These are phyloP conservation scores for Muntiacus reevesi DNA, from an alignment of 2,113 vertebrate genomes.

Conservation along the genomic window DNA sequence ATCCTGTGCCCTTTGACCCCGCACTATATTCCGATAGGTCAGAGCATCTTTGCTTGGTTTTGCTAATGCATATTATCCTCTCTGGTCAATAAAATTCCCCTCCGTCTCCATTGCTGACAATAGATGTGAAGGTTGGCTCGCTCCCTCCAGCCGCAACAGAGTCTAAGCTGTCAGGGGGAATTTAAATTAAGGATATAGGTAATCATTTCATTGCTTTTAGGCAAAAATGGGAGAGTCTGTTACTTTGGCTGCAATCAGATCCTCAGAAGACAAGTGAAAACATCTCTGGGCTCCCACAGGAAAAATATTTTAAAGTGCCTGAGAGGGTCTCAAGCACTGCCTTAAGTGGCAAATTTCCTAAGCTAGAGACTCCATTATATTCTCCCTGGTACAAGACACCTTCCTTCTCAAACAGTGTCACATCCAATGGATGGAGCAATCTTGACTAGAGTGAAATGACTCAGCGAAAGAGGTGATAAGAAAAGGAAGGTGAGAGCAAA, in stretches of 20 bases:
- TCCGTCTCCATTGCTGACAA: slow-evolving; percentile 45
- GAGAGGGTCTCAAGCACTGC: not conserved
- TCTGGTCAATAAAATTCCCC: slow-evolving; percentile 72
- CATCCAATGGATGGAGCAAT: not conserved
- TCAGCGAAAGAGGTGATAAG: not conserved
- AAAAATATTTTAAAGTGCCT: slow-evolving; percentile 44
- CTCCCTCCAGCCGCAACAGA: slow-evolving; percentile 41
- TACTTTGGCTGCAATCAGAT: slow-evolving; percentile 39
- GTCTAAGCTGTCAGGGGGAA: slow-evolving; percentile 52
- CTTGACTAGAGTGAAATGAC: not conserved
- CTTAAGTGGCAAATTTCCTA: slow-evolving; percentile 36
- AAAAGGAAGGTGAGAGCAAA: not conserved
- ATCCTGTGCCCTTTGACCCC: slow-evolving; percentile 63
- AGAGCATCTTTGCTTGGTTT: slow-evolving; percentile 56
- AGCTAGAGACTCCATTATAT: not conserved
- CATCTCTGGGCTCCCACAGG: not conserved
- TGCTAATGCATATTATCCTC: slow-evolving; percentile 70
- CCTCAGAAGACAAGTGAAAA: slow-evolving; percentile 35
- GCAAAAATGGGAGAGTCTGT: slow-evolving; percentile 53
- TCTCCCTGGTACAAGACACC: not conserved
- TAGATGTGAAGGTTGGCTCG: slow-evolving; percentile 56
- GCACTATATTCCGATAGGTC: slow-evolving; percentile 69
- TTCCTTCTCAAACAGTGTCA: not conserved
- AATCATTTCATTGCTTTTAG: slow-evolving; percentile 72
- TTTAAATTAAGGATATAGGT: slow-evolving; percentile 69